Conservation (phyloP, 2,797 vertebrate species). For the Huso huso region DNA sequence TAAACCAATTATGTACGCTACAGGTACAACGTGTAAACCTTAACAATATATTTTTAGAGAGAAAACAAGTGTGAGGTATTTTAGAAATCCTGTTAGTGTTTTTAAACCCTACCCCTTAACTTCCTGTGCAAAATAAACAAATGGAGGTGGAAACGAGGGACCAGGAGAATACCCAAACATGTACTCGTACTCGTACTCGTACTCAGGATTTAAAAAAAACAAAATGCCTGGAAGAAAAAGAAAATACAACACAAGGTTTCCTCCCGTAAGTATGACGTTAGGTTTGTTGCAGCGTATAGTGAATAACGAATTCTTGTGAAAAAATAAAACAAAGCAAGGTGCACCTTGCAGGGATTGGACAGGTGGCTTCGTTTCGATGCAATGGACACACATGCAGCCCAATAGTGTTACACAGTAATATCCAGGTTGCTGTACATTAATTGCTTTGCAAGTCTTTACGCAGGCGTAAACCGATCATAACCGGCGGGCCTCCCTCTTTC, state of each 20-base stretch:
- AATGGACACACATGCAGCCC: too few species aligned
- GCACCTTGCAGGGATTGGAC: too few species aligned
- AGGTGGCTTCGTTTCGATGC: too few species aligned
- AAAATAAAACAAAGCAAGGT: too few species aligned
- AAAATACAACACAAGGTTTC: constrained; percentile 55
- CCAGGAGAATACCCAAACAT: constrained; percentile 45
- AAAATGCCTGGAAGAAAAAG: constrained; percentile 57
- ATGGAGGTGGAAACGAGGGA: constrained; percentile 39
- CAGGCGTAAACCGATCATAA: too few species aligned
- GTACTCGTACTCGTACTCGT: too few species aligned
- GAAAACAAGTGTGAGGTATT: not conserved
- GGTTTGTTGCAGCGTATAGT: not conserved
- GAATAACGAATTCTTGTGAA: not conserved
- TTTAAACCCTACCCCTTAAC: constrained; percentile 22
- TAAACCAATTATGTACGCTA: not conserved
- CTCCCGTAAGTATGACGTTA: constrained; percentile 50
- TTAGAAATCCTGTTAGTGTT: constrained; percentile 1
- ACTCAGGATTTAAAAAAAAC: constrained; percentile 20
- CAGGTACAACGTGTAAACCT: not conserved
- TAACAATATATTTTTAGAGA: not conserved
- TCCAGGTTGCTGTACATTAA: too few species aligned
- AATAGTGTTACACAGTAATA: too few species aligned
- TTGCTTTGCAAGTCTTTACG: too few species aligned
- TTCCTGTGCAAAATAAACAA: constrained; percentile 58
- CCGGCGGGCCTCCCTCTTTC: too few species aligned